Conservation (phyloP, 2,113 vertebrate genomes). For the Heterotis niloticus region DNA sequence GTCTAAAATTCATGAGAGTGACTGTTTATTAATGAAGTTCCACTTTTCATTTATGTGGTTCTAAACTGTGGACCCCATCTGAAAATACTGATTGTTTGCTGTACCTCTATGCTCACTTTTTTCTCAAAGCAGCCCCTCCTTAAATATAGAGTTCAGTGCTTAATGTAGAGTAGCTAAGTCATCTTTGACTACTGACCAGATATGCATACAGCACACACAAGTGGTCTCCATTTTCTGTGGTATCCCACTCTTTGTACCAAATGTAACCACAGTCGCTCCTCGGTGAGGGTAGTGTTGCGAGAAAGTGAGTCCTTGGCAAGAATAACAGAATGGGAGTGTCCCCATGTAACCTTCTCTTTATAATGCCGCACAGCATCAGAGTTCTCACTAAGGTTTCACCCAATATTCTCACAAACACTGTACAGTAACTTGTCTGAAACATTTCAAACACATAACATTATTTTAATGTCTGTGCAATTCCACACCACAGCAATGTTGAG, state of each 20-base stretch:
- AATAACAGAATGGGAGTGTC: not conserved
- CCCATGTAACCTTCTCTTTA: too few species aligned
- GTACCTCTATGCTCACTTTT: slow-evolving; percentile 15
- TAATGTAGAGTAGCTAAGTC: slow-evolving; percentile 40
- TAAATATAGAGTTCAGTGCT: slow-evolving; percentile 28
- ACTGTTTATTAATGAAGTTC: not conserved
- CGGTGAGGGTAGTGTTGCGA: too few species aligned
- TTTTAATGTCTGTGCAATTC: too few species aligned
- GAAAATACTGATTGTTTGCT: not conserved
- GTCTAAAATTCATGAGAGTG: not conserved
- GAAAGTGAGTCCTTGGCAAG: slow-evolving; percentile 18
- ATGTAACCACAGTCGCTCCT: too few species aligned
- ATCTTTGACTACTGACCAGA: slow-evolving; percentile 32
- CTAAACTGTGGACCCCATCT: too few species aligned
- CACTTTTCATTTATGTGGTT: not conserved
- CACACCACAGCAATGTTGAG: too few species aligned
- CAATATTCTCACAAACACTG: too few species aligned
- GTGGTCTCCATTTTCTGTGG: not conserved
- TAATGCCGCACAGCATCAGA: too few species aligned
- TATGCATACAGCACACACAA: slow-evolving; percentile 31
- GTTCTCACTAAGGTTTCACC: too few species aligned
- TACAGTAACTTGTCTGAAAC: too few species aligned
- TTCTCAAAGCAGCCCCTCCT: slow-evolving; percentile 24
- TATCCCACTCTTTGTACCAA: too few species aligned
- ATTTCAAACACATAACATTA: too few species aligned